These are phyloP conservation scores for Volucella bombylans DNA, from an alignment of 2,888 invertebrate genomes.

Conservation along the genomic window DNA sequence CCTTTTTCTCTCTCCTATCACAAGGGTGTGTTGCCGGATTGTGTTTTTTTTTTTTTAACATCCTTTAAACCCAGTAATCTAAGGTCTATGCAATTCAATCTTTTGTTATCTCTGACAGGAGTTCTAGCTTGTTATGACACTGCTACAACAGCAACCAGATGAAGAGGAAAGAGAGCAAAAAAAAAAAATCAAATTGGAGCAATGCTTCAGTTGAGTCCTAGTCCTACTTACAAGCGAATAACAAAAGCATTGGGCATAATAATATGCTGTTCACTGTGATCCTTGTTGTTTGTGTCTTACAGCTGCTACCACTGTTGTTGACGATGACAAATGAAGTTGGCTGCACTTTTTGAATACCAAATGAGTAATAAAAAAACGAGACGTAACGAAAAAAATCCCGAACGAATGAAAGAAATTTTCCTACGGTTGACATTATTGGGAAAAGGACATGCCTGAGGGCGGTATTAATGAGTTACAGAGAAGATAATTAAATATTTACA, in stretches of 20 bases:
- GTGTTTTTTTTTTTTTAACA: slow-evolving; percentile 3
- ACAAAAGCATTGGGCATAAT: slow-evolving; percentile 54
- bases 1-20: not conserved
- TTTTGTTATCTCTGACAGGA: slow-evolving; percentile 56
- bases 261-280: slow-evolving; percentile 41
- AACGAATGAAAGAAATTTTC: slow-evolving; percentile 4
- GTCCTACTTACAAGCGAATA: slow-evolving; percentile 51
- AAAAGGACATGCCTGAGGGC: slow-evolving; percentile 25
- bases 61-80: slow-evolving; percentile 26
- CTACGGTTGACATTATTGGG: not conserved
- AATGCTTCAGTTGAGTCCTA: slow-evolving; percentile 35
- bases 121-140: slow-evolving; percentile 49
- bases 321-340: slow-evolving; percentile 68
- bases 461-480: slow-evolving; percentile 22
- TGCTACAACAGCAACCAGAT: slow-evolving; percentile 3
- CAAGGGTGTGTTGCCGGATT: not conserved
- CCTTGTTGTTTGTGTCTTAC: slow-evolving; percentile 10
- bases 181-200: slow-evolving; percentile 47
- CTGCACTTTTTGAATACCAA: slow-evolving; percentile 71
- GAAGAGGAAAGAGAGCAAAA: not conserved
- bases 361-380: slow-evolving; percentile 24
- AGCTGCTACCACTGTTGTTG: slow-evolving; percentile 37
- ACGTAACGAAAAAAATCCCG: not conserved
- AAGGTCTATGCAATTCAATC: slow-evolving; percentile 54
- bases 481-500: slow-evolving; percentile 52